phyloP scores from a whole-genome alignment of 2,113 vertebrate species.

The Indicator indicator region DNA sequence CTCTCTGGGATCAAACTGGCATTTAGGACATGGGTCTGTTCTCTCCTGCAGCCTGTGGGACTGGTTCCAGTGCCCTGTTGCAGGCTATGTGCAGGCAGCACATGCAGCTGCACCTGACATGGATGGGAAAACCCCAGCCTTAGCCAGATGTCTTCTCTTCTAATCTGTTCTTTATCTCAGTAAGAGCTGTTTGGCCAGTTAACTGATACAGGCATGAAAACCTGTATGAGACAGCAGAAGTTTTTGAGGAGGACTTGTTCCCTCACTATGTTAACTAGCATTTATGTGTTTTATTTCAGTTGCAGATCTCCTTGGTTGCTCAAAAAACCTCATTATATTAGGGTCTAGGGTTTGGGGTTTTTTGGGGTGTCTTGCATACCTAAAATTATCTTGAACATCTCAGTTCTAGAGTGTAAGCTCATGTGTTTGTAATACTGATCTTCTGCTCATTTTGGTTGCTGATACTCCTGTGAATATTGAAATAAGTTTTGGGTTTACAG shows the following conservation, averaged over 20 bases:
- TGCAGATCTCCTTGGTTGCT: neutral
- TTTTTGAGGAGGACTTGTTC: neutral
- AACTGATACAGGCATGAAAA: neutral
- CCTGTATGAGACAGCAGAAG: neutral
- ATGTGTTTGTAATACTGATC: neutral
- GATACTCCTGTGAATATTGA: neutral
- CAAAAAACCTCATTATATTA: neutral
- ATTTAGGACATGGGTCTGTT: neutral
- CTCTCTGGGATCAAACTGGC: neutral
- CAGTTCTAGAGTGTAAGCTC: neutral
- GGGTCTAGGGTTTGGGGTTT: rapidly evolving
- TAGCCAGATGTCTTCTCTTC: neutral
- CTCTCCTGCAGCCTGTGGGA: neutral
- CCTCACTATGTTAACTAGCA: neutral
- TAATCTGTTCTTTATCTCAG: neutral
- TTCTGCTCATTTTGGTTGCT: neutral
- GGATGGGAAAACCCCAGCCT: conserved; percentile 1
- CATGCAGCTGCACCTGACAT: neutral
- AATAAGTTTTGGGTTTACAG: neutral
- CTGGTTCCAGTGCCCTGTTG: neutral
- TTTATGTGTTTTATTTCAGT: neutral
- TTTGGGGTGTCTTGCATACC: neutral
- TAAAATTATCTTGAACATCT: neutral
- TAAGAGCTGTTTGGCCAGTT: neutral
- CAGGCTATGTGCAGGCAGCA: rapidly evolving